Conservation (phyloP, 2,113 vertebrate genomes). For the Rhabdomys dilectus region DNA sequence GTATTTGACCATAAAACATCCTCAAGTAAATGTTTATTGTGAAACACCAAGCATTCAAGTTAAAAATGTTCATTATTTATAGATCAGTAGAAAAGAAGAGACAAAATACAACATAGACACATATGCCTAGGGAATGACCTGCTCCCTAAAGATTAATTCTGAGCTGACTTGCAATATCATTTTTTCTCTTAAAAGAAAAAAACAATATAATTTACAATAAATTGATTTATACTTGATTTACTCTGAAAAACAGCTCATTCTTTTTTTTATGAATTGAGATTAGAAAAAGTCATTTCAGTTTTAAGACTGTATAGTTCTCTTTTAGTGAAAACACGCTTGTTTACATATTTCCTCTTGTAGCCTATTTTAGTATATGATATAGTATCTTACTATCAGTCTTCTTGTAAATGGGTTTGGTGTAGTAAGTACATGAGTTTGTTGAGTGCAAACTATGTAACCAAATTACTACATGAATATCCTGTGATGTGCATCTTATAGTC, state of each 20-base stretch:
- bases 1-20: not conserved
- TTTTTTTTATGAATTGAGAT: not conserved
- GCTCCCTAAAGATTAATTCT: not conserved
- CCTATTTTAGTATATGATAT: not conserved
- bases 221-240: not conserved
- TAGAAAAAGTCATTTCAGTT: not conserved
- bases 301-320: not conserved
- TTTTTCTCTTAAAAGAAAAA: not conserved
- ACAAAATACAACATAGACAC: not conserved
- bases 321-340: not conserved
- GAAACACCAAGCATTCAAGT: not conserved
- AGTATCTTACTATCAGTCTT: not conserved
- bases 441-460: not conserved
- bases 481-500: not conserved
- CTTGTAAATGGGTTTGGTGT: not conserved
- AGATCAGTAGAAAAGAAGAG: not conserved
- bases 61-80: not conserved
- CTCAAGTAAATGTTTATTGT: not conserved
- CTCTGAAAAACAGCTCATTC: not conserved
- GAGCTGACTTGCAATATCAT: not conserved
- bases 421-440: not conserved
- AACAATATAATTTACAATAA: not conserved
- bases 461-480: not conserved
- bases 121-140: accelerated
- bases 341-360: not conserved